Conservation (phyloP, 2,888 invertebrate species). For the Xylota segnis region DNA sequence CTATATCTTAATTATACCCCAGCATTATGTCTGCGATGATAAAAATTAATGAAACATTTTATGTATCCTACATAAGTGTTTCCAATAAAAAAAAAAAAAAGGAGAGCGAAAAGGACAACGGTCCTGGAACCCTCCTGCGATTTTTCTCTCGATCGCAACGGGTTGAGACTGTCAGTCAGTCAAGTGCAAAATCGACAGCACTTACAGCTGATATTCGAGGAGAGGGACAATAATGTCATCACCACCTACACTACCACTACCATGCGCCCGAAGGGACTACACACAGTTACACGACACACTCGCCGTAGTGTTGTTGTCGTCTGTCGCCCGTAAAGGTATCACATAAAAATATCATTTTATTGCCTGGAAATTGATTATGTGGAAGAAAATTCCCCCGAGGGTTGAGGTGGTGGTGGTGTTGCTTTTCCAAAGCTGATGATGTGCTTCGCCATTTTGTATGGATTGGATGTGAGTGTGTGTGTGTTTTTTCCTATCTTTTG, state of each 20-base stretch:
- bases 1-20: conserved; percentile 60
- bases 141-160: conserved; percentile 12
- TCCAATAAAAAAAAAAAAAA: conserved; percentile 14
- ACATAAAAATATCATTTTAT: conserved; percentile 75
- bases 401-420: conserved; percentile 5
- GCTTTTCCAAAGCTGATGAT: conserved; percentile 40
- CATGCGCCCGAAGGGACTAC: not conserved
- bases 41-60: conserved; percentile 70
- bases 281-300: conserved; percentile 9
- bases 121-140: not conserved
- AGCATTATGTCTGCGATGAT: conserved; percentile 19
- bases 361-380: conserved; percentile 72
- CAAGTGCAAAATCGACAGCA: conserved; percentile 63
- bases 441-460: conserved; percentile 44
- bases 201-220: conserved; percentile 34
- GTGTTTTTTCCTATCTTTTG: not conserved
- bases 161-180: conserved; percentile 20
- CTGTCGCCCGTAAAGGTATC: conserved; percentile 60
- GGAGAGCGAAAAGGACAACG: not conserved
- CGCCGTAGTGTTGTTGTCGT: conserved; percentile 22
- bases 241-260: not conserved
- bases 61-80: conserved; percentile 47
- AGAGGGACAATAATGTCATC: conserved; percentile 22
- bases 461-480: conserved; percentile 12
- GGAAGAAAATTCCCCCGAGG: conserved; percentile 51